Base-by-base conservation (phyloP, 2,113 vertebrate species). In the Gadus macrocephalus region DNA sequence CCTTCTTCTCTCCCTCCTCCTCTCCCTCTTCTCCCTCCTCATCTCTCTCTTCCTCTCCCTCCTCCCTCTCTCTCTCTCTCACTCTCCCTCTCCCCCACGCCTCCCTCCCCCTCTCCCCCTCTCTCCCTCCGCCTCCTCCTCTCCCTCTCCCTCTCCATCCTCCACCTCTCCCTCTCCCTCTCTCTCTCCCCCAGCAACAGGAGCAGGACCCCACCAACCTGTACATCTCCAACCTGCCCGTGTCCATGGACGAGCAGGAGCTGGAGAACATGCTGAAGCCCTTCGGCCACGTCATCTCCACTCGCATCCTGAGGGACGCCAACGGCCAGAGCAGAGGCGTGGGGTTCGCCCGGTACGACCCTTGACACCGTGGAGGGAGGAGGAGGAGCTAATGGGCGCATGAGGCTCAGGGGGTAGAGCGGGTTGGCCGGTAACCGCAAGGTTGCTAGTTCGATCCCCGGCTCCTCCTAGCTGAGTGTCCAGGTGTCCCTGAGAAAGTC, bases 241-340 rank as follows among this genome's bases (percentile, higher is more conserved):
- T 91, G 74, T 90, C 89, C 56, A 92, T 92, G 91, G 91, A 92
- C 7, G 91, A 92, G 84, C 91, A 92, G 78, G 90, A 92, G 85
- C 78, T 92, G 83, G 90, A 92, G 88, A 92, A 91, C 82, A 91
- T 91, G 91, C 85, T 92, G 73, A 92, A 91, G 79, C 90, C 89
- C 17, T 91, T 92, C 14, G 90, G 91, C 66, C 91, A 92, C 7
- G 91, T 92, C 68, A 91, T 92, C 69, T 92, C 91, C 64, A 92
- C 91, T 1, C 80, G 91, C 80, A 91, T 92, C 83, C 87, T 92
- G 68, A 82, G 91, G 73, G 91, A 92, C 3, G 91, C 91, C 83
- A 92, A 81, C 12, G 91, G 91, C 67, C 84, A 89, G 68, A 91
- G 91, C 87, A 87, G 91, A 85, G 91, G 91, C 67, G 91, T 92